Percentiles rank a stretch among this genome's conserved stretches.
Evolutionary conservation across 1,140 invertebrate genomes (phyloP).

Genomic region (Dufourea novaeangliae): DNA sequence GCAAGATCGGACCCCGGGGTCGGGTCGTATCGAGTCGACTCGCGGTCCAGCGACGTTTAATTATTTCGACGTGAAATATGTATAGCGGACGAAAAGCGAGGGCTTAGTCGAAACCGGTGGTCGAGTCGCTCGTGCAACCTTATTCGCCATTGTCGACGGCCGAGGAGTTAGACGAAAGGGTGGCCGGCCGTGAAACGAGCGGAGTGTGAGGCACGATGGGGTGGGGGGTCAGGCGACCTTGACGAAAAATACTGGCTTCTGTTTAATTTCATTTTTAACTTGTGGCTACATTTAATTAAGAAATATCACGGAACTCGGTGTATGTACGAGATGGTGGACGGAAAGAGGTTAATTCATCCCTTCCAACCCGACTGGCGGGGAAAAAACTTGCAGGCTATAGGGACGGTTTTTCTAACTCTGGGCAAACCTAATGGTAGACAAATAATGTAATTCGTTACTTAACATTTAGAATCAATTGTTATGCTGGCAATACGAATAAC

Average conservation of each 20-base stretch:
- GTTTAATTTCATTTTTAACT: conserved; percentile 80
- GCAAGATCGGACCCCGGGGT: conserved; percentile 40
- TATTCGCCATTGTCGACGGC: conserved; percentile 73
- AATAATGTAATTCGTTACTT: too few species aligned
- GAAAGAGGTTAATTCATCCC: conserved; percentile 26
- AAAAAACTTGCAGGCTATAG: too few species aligned
- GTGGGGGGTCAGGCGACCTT: not conserved
- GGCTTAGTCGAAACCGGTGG: conserved; percentile 60
- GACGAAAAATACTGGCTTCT: conserved; percentile 69
- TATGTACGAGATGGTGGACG: conserved; percentile 19
- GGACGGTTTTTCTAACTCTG: too few species aligned
- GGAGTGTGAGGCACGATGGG: not conserved
- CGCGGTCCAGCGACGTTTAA: conserved; percentile 75
- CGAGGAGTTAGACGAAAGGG: conserved; percentile 48
- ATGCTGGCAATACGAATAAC: too few species aligned
- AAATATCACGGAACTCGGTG: conserved; percentile 73
- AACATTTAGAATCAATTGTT: too few species aligned
- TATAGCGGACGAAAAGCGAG: conserved; percentile 63
- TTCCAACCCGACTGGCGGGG: too few species aligned
- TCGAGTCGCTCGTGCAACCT: conserved; percentile 70
- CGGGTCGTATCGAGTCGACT: conserved; percentile 59
- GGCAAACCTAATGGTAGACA: too few species aligned
- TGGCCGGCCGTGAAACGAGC: conserved; percentile 28
- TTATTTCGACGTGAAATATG: conserved; percentile 78
- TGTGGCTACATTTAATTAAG: conserved; percentile 79